phyloP scores from a whole-genome alignment of 1,140 invertebrate genomes.

The Drosophila ananassae region DNA sequence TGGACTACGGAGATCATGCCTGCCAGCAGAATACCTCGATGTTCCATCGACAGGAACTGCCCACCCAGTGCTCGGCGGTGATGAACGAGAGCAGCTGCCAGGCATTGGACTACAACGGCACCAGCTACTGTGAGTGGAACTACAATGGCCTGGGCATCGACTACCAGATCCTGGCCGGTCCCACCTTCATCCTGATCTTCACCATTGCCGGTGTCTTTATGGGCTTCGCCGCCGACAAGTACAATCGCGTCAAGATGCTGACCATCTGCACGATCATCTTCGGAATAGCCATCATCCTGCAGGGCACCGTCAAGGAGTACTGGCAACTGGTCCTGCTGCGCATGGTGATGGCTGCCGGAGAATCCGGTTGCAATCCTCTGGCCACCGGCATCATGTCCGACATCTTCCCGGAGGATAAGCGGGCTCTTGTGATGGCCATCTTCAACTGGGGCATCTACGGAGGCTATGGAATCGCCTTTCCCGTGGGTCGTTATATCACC shows the following conservation, averaged over 20 bases:
- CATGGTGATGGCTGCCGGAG: conserved; percentile 94
- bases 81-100: conserved; percentile 86
- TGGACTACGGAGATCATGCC: conserved; percentile 94
- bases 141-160: conserved; percentile 96
- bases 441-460: conserved; percentile 99
- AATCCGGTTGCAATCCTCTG: conserved; percentile 95
- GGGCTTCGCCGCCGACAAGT: conserved; percentile 93
- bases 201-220: conserved; percentile 93
- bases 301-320: conserved; percentile 92
- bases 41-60: conserved; percentile 86
- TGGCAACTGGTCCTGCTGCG: conserved; percentile 95
- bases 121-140: conserved; percentile 93
- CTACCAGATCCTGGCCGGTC: conserved; percentile 96
- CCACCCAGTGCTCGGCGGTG: conserved; percentile 86
- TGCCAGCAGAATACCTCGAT: conserved; percentile 91
- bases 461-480: conserved; percentile 96
- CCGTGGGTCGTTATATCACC: conserved; percentile 94
- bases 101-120: conserved; percentile 88
- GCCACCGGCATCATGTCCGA: conserved; percentile 94
- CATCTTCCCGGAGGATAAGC: conserved; percentile 91
- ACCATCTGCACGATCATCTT: conserved; percentile 91
- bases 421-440: conserved; percentile 95
- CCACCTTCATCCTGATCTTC: conserved; percentile 95
- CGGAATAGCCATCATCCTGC: conserved; percentile 92
- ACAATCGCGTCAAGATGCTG: conserved; percentile 90